A percentile compares a stretch with the other conserved stretches of the same genome.
Evolutionary conservation across 2,113 vertebrate species (phyloP).

Genomic region (Condylura cristata): DNA sequence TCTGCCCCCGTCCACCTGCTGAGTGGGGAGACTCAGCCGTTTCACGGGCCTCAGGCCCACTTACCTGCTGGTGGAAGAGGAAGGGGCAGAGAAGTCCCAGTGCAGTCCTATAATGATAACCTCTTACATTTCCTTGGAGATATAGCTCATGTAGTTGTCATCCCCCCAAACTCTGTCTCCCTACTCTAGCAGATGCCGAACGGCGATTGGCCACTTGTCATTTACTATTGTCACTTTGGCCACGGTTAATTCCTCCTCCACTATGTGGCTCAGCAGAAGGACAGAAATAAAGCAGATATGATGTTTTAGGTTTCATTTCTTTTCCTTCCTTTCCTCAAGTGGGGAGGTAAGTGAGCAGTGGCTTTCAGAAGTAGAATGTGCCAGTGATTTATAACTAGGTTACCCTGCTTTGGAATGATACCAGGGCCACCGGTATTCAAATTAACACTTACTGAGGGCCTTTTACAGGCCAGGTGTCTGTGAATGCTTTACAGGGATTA

Average conservation of each 20-base stretch:
- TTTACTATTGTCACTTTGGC: conserved; percentile 21
- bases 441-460: not conserved
- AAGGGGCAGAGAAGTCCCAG: not conserved
- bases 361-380: conserved; percentile 36
- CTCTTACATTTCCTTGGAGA: too few relatives aligned
- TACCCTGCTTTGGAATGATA: conserved; percentile 44
- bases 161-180: not conserved
- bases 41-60: not conserved
- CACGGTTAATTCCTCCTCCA: not conserved
- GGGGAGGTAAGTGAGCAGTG: not conserved
- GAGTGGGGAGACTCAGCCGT: rapidly evolving
- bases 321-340: not conserved
- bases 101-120: not conserved
- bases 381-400: not conserved
- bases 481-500: not conserved
- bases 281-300: not conserved
- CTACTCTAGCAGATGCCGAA: not conserved
- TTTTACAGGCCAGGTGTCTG: not conserved
- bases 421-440: not conserved
- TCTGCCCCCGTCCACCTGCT: not conserved
- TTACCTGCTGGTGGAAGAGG: not conserved
- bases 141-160: rapidly evolving
- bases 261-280: not conserved
- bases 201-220: not conserved
- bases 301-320: not conserved